Base-by-base conservation (phyloP, 2,113 vertebrate genomes). In the Aramus guarauna region DNA sequence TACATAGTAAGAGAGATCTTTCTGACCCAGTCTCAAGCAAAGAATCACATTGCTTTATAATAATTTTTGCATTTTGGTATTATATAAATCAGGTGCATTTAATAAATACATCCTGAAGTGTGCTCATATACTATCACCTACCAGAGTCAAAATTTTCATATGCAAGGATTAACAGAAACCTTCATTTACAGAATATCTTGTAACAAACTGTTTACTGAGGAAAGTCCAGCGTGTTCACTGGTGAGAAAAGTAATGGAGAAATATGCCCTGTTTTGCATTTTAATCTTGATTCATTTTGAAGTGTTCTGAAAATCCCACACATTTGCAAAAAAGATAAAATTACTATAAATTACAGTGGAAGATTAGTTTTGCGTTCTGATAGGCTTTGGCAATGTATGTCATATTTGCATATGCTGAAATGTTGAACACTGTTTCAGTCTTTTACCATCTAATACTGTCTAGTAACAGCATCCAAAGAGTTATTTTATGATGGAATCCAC, bases 21-120 rank as follows among this genome's bases (percentile, higher is more conserved):
- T 19, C 26, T 60, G 62, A 47, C 2, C 2, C 29, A 41, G 23
- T 9, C n/a, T 59, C 15, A 30, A 64, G 30, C 9, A 66, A 5
- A 50, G 19, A 64, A 18, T 3, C 3, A 1, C 12, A 2, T 0
- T 47, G 15, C 12, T 75, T 66, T 15, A 18, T 16, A 55, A 66
- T 12, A 0, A n/a, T 17, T 32, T 77, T 30, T 79, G 15, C 23
- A 48, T 69, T 77, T 80, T 36, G 36, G 27, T 58, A 14, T 39
- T 34, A 5, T 0, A 41, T 6, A 77, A 56, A 17, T 18, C 16
- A 58, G 12, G 5, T 21, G 10, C 7, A 43, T 67, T 67, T 34
- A 50, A 66, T 39, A 64, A 47, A 37, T 6, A 17, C 9, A 21
- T 5, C 32, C 2, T 0, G 4, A 26, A 13, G 4, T 6, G 13